These are phyloP conservation scores for Colletes gigas DNA, from an alignment of 1,140 invertebrate genomes.

Conservation along the genomic window DNA sequence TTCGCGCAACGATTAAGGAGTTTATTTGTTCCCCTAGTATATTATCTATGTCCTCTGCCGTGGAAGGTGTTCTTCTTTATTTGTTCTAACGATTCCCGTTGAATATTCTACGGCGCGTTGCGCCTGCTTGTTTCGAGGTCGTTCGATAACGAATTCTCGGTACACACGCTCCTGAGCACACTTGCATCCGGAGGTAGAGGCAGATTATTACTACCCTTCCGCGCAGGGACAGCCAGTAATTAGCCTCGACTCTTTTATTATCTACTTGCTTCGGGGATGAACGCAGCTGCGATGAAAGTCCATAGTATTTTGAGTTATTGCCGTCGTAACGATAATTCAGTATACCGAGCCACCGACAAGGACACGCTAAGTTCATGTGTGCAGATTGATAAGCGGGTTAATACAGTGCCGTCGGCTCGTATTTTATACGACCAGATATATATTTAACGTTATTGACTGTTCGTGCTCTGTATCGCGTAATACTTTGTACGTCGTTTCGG, in stretches of 20 bases:
- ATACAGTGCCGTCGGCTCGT: neutral
- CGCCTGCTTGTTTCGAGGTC: neutral
- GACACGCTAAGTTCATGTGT: neutral
- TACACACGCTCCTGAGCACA: neutral
- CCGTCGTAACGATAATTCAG: slow-evolving; percentile 38
- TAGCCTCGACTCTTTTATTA: slow-evolving; percentile 42
- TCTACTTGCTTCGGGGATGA: slow-evolving; percentile 27
- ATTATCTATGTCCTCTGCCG: too few species aligned
- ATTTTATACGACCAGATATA: slow-evolving; percentile 8
- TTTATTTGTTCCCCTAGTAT: too few species aligned
- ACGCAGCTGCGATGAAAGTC: slow-evolving; percentile 26
- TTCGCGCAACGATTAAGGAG: too few species aligned
- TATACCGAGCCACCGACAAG: neutral
- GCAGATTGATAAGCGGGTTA: slow-evolving; percentile 30
- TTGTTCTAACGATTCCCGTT: neutral
- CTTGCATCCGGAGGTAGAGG: neutral
- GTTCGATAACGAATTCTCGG: neutral
- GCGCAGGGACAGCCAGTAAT: slow-evolving; percentile 36
- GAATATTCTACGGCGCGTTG: neutral
- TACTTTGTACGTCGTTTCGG: neutral
- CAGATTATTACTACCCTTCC: slow-evolving; percentile 8
- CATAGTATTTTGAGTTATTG: slow-evolving; percentile 15
- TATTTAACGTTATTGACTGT: slow-evolving; percentile 23
- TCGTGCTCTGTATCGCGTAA: too few species aligned
- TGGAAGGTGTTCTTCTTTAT: neutral